Percentiles rank a stretch among this genome's conserved stretches.
Evolutionary conservation across 2,888 invertebrate genomes (phyloP).

Genomic region (Agrilus biguttatus): DNA sequence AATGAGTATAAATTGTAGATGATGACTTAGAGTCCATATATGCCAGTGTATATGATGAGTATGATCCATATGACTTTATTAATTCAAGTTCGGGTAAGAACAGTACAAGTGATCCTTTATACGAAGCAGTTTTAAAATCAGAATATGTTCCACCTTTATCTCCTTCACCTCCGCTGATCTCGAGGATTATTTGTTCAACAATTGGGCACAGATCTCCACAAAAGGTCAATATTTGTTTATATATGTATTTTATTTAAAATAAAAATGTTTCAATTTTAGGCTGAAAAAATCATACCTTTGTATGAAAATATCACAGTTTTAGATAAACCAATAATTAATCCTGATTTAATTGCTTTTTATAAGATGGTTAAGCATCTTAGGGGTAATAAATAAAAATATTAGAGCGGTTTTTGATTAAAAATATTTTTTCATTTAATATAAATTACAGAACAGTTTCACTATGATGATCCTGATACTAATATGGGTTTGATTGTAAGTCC

Average conservation of each 20-base stretch:
- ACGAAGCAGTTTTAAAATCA: slow-evolving; percentile 47
- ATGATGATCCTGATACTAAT: slow-evolving; percentile 65
- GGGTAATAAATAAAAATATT: slow-evolving; percentile 37
- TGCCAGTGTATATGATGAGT: slow-evolving; percentile 57
- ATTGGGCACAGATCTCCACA: slow-evolving; percentile 23
- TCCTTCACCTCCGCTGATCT: slow-evolving; percentile 40
- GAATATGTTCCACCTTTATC: slow-evolving; percentile 35
- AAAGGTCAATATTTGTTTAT: background rate
- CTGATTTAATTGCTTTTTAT: slow-evolving; percentile 69
- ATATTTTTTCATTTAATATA: slow-evolving; percentile 6
- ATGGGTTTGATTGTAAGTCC: slow-evolving; percentile 82
- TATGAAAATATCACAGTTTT: slow-evolving; percentile 55
- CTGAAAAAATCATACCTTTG: slow-evolving; percentile 43
- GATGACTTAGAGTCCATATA: slow-evolving; percentile 43
- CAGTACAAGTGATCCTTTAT: slow-evolving; percentile 50
- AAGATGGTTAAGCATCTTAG: slow-evolving; percentile 68
- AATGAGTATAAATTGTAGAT: slow-evolving; percentile 21
- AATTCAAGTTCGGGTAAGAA: slow-evolving; percentile 47
- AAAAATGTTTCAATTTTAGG: slow-evolving; percentile 21
- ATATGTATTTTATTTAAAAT: slow-evolving; percentile 2
- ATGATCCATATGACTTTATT: slow-evolving; percentile 67
- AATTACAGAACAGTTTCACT: slow-evolving; percentile 51
- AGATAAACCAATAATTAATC: slow-evolving; percentile 42
- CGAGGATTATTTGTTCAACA: slow-evolving; percentile 38
- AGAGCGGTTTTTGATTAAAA: background rate